Evolutionary conservation across 2,797 vertebrate species (phyloP).

Genomic region (Siniperca obscura): DNA sequence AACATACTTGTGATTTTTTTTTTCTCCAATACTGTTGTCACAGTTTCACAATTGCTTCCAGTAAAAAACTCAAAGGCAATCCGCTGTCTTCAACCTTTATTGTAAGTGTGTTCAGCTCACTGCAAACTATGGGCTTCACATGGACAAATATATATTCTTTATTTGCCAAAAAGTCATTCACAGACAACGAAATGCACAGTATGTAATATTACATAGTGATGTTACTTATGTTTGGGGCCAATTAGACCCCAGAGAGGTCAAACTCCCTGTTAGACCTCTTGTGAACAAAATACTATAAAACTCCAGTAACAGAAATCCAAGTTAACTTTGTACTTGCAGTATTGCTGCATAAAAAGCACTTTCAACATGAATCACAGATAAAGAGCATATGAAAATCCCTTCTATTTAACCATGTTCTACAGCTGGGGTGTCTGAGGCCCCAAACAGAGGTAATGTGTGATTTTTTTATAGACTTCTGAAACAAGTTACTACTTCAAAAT

Average conservation of each 20-base stretch:
- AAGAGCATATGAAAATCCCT: background rate
- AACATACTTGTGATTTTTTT: background rate
- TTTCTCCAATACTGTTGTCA: too few relatives aligned
- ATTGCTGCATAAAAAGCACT: background rate
- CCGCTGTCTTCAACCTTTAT: background rate
- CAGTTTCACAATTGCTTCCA: background rate
- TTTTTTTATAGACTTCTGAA: background rate
- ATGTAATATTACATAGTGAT: background rate
- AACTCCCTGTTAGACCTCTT: background rate
- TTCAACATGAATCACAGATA: background rate
- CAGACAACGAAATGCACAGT: too few relatives aligned
- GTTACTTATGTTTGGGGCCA: background rate
- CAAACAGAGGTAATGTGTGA: background rate
- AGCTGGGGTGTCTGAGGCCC: background rate
- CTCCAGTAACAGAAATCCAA: background rate
- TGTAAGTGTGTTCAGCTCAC: background rate
- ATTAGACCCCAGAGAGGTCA: background rate
- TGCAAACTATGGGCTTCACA: background rate
- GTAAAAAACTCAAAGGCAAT: background rate
- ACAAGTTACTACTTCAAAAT: too few relatives aligned
- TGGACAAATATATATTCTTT: too few relatives aligned
- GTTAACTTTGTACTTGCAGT: background rate
- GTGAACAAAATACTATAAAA: too few relatives aligned
- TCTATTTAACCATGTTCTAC: background rate
- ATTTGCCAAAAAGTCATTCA: too few relatives aligned